Percentiles rank a stretch among this genome's conserved stretches.
Evolutionary conservation across 2,113 vertebrate genomes (phyloP).

Genomic region (Reinhardtius hippoglossoides): DNA sequence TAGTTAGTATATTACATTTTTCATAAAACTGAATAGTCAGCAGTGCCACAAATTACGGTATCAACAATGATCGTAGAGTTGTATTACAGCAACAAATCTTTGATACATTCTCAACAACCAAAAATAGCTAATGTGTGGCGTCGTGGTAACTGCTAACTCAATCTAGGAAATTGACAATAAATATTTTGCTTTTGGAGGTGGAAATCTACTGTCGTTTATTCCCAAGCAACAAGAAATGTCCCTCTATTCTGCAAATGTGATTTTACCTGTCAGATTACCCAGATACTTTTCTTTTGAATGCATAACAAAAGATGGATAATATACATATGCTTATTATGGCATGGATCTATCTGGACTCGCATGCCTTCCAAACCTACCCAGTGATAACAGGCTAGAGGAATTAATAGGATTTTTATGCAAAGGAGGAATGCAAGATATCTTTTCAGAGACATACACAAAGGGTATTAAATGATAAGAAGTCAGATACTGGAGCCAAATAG

Average conservation of each 20-base stretch:
- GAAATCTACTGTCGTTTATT: too few species aligned
- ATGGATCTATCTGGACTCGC: conserved; percentile 5
- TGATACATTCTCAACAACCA: too few species aligned
- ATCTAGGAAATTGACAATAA: background rate
- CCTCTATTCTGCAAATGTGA: background rate
- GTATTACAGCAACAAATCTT: background rate
- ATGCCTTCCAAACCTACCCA: conserved; percentile 20
- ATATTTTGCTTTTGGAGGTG: too few species aligned
- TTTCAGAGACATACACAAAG: conserved; percentile 55
- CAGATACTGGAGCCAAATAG: conserved; percentile 47
- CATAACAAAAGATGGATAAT: conserved; percentile 17
- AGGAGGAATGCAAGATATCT: conserved; percentile 41
- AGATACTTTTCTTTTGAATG: background rate
- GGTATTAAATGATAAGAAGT: conserved; percentile 64
- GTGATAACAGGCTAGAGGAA: conserved; percentile 46
- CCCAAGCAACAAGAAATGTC: background rate
- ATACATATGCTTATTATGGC: conserved; percentile 24
- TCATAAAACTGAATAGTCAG: background rate
- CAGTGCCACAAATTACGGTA: background rate
- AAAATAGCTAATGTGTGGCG: too few species aligned
- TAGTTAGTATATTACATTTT: too few species aligned
- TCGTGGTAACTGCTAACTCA: background rate
- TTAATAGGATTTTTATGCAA: conserved; percentile 62
- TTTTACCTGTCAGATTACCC: background rate
- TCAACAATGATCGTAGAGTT: background rate